These are phyloP conservation scores for Polypterus bichir DNA, from an alignment of 2,113 vertebrate genomes.

Conservation along the genomic window DNA sequence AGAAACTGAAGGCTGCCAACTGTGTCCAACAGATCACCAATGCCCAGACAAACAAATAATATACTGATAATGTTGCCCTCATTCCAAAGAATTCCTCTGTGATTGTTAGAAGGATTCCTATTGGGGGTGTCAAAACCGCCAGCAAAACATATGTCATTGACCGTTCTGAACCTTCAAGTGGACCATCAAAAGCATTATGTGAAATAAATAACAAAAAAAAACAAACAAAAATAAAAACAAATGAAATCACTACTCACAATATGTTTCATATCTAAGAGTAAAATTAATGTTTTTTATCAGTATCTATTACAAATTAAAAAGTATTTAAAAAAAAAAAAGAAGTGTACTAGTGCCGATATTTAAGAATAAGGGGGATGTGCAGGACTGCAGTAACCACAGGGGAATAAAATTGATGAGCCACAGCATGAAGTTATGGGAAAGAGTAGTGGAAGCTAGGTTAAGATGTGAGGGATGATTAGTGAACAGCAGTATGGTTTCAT, in stretches of 20 bases:
- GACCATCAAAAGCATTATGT: conserved; percentile 93
- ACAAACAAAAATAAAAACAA: too few relatives aligned
- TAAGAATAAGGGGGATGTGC: too few relatives aligned
- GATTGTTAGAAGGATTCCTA: conserved; percentile 88
- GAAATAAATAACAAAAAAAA: conserved; percentile 47
- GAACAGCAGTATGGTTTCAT: too few relatives aligned
- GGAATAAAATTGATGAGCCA: too few relatives aligned
- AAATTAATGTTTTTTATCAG: too few relatives aligned
- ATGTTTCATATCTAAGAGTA: conserved; percentile 43
- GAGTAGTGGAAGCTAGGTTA: too few relatives aligned
- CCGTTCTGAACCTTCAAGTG: conserved; percentile 69
- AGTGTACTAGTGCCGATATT: too few relatives aligned
- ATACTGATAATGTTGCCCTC: conserved; percentile 72
- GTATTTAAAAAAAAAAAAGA: too few relatives aligned
- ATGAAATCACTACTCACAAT: conserved; percentile 59
- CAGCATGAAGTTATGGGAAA: too few relatives aligned
- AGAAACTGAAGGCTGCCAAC: conserved; percentile 82
- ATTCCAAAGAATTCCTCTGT: conserved; percentile 95
- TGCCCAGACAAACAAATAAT: conserved; percentile 91
- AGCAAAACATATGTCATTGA: conserved; percentile 81
- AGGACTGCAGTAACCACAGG: too few relatives aligned
- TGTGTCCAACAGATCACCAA: conserved; percentile 93
- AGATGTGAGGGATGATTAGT: too few relatives aligned
- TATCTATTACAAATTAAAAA: too few relatives aligned
- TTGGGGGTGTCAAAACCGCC: conserved; percentile 69